Conservation (phyloP, 2,888 invertebrate genomes). For the Ophion costatus region DNA sequence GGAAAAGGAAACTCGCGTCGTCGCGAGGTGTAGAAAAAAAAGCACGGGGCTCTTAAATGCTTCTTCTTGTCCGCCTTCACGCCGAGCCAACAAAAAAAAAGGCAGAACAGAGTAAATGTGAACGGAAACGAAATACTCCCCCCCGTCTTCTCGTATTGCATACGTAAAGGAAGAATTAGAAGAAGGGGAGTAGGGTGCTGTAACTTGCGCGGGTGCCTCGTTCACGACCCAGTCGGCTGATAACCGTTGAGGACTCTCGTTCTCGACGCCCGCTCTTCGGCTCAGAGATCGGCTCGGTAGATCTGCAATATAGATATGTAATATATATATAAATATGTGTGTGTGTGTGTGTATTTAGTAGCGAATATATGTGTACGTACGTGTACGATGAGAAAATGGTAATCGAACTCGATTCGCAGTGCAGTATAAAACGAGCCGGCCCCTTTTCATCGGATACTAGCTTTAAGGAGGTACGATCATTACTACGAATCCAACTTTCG, state of each 20-base stretch:
- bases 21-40: neutral
- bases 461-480: too few species aligned
- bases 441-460: constrained; percentile 67
- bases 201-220: constrained; percentile 66
- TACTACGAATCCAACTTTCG: too few species aligned
- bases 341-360: constrained; percentile 17
- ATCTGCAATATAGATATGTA: constrained; percentile 56
- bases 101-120: too few species aligned
- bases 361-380: constrained; percentile 8
- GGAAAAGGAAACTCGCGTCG: neutral
- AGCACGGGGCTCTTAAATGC: neutral
- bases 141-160: constrained; percentile 56
- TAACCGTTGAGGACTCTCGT: neutral
- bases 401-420: constrained; percentile 37
- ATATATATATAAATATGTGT: constrained; percentile 20
- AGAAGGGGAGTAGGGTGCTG: neutral
- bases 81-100: neutral
- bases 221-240: constrained; percentile 62
- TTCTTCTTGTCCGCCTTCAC: neutral
- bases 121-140: constrained; percentile 15
- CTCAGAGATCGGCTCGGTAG: constrained; percentile 49
- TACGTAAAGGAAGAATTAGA: neutral
- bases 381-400: constrained; percentile 28
- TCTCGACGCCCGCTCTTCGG: constrained; percentile 26
- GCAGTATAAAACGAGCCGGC: constrained; percentile 41